Conservation (phyloP, 2,888 invertebrate species). For the Drosophila mulleri region DNA sequence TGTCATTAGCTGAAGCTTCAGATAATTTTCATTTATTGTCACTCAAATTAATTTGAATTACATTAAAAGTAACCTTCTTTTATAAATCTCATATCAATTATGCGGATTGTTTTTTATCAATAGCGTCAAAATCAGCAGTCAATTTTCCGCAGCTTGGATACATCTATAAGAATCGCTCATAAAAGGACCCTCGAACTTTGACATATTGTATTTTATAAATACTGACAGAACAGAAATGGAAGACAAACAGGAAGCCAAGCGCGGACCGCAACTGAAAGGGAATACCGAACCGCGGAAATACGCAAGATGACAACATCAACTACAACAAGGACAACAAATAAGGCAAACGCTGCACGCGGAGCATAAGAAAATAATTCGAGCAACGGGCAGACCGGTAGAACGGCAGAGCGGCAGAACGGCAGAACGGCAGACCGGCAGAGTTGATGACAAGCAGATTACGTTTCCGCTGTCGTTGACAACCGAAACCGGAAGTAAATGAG, state of each 20-base stretch:
- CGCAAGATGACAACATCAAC: slow-evolving; percentile 62
- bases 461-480: slow-evolving; percentile 75
- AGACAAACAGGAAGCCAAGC: slow-evolving; percentile 74
- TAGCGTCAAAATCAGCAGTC: background rate
- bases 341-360: slow-evolving; percentile 21
- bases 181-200: slow-evolving; percentile 22
- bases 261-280: slow-evolving; percentile 65
- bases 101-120: background rate
- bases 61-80: too few relatives aligned
- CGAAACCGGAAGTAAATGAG: slow-evolving; percentile 63
- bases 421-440: slow-evolving; percentile 29
- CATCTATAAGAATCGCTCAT: slow-evolving; percentile 2
- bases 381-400: slow-evolving; percentile 31
- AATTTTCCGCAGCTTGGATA: slow-evolving; percentile 24
- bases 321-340: slow-evolving; percentile 31
- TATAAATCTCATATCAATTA: slow-evolving; percentile 7
- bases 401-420: slow-evolving; percentile 7
- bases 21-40: too few relatives aligned
- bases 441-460: slow-evolving; percentile 81
- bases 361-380: slow-evolving; percentile 38
- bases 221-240: slow-evolving; percentile 34
- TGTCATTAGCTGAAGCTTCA: background rate
- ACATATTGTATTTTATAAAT: slow-evolving; percentile 41
- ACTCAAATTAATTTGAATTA: background rate
- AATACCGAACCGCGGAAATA: slow-evolving; percentile 68